phyloP scores from a whole-genome alignment of 2,113 vertebrate species.

The Sebastes fasciatus region DNA sequence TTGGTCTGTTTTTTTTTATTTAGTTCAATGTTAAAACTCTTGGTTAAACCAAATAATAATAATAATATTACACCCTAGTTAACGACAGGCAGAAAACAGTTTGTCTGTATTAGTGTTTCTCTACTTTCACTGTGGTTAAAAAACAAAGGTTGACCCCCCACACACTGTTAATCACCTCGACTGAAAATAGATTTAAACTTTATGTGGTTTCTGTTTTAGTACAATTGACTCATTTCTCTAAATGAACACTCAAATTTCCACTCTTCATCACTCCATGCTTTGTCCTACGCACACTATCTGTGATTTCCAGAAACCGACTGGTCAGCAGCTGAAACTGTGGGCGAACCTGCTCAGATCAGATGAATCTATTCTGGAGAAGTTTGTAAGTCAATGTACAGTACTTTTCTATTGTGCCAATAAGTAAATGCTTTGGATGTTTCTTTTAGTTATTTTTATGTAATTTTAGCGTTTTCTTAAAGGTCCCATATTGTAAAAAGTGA shows the following conservation, averaged over 20 bases:
- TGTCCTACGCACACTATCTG: not conserved
- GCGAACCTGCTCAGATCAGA: conserved; percentile 60
- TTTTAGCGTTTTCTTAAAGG: not conserved
- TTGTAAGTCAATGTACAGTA: conserved; percentile 66
- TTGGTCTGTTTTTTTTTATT: not conserved
- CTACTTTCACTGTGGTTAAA: not conserved
- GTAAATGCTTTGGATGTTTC: not conserved
- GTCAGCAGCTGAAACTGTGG: conserved; percentile 67
- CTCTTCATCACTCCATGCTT: not conserved
- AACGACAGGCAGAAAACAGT: not conserved
- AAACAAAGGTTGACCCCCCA: not conserved
- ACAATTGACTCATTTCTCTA: not conserved
- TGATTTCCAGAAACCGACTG: conserved; percentile 55
- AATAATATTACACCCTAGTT: not conserved
- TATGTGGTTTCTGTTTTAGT: not conserved
- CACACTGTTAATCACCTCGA: not conserved
- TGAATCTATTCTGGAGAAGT: conserved; percentile 51
- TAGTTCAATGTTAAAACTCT: not conserved
- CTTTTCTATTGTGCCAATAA: not conserved
- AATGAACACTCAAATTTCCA: not conserved
- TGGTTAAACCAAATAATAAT: not conserved
- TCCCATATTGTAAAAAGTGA: too few relatives aligned
- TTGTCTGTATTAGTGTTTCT: not conserved
- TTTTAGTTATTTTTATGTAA: not conserved
- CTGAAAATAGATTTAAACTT: not conserved